Evolutionary conservation across 2,113 vertebrate species (phyloP), one percentile per base, ranked within the genome.

Genomic region (Oenanthe melanoleuca): DNA sequence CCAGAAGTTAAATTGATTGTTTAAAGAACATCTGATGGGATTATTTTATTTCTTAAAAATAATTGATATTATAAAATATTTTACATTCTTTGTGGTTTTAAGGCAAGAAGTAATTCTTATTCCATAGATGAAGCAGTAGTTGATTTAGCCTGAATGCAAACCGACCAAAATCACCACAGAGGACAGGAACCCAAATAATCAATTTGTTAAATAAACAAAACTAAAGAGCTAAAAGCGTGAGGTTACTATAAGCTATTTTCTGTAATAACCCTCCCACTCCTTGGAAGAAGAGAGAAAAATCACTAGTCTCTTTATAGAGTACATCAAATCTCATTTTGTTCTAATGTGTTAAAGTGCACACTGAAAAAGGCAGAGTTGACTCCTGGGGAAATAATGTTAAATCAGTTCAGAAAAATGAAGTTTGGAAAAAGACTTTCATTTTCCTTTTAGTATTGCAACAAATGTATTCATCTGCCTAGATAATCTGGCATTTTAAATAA

Each of bases 401-500:
- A 94, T 96, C 96, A 88, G 97, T 94, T 92, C 80, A 96, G 97
- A 97, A 96, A 95, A 93, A 86, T 4, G 82, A 97, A 96, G 87
- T 97, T 97, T 94, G 90, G 95, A 87, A 97, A 94, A 97, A 97
- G 96, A 89, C 96, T 93, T 96, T 95, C 69, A 89, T 97, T 86
- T 97, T 95, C 85, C 90, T 95, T 95, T 96, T 88, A 95, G 93
- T 86, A 59, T 87, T 65, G 81, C 95, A 87, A 94, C 93, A 97
- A 93, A 95, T 78, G 93, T 95, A 96, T 94, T 96, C 95, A 94
- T 97, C 95, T 92, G 94, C 96, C 94, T 89, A 83, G 96, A 97
- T 97, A 97, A 97, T 94, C 97, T 98, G 97, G 92, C 90, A 71
- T 97, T 97, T 97, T 93, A 97, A 98, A 97, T 97, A 98, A 97